These are phyloP conservation scores for Allobates femoralis DNA, from an alignment of 2,797 vertebrate genomes.

Conservation along the genomic window DNA sequence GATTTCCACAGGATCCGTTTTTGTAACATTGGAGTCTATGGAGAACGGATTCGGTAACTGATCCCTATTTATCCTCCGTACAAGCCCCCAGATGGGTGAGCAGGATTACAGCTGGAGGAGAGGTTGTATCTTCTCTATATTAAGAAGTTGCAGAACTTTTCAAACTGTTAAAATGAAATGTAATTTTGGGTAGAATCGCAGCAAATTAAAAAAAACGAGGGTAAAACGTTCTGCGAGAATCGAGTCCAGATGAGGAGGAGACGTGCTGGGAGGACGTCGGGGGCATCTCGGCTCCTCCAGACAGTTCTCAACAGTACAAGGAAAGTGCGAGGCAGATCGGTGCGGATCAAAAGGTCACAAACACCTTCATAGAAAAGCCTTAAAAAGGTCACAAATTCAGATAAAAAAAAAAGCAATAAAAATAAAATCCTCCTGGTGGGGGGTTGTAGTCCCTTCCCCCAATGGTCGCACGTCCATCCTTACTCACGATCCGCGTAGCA, in stretches of 20 bases:
- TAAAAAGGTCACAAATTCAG: background rate
- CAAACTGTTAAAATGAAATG: background rate
- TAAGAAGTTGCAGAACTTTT: no score
- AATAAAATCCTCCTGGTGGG: background rate
- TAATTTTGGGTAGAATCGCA: no score
- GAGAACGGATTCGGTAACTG: no score
- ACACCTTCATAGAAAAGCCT: background rate
- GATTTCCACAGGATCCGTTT: no score
- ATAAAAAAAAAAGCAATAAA: background rate
- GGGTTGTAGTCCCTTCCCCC: background rate
- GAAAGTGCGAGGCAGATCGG: slow-evolving; percentile 46
- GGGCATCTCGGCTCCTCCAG: background rate
- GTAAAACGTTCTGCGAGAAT: background rate
- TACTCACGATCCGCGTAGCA: slow-evolving; percentile 81
- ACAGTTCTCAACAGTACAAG: slow-evolving; percentile 22
- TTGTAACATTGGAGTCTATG: no score
- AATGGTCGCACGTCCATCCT: slow-evolving; percentile 16
- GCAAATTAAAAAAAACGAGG: background rate
- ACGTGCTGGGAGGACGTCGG: background rate
- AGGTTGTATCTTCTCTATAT: no score
- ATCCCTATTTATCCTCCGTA: no score
- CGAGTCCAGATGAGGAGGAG: background rate
- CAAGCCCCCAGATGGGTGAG: no score
- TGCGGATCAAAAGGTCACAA: background rate
- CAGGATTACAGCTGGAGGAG: no score